Evolutionary conservation across 2,888 invertebrate genomes (phyloP).

Genomic region (Sesia bembeciformis): DNA sequence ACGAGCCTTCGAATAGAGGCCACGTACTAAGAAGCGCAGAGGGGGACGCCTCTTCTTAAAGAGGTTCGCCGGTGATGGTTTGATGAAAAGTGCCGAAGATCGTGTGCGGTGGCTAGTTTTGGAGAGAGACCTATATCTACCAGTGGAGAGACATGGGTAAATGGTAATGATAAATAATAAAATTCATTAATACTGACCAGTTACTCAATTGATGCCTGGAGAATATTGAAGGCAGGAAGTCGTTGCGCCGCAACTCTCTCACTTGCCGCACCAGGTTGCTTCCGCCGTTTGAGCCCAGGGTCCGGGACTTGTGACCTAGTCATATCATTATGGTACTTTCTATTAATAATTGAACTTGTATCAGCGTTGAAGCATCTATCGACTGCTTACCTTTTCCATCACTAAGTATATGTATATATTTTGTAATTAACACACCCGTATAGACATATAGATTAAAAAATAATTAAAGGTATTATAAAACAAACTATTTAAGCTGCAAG

Average conservation of each 20-base stretch:
- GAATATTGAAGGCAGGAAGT: constrained; percentile 28
- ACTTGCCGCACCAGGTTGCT: constrained; percentile 53
- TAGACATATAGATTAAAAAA: too few relatives aligned
- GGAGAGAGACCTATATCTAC: too few relatives aligned
- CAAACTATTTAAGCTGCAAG: background rate
- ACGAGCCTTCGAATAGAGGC: too few relatives aligned
- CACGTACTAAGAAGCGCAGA: too few relatives aligned
- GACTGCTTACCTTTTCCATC: background rate
- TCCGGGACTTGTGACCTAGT: constrained; percentile 57
- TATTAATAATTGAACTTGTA: background rate
- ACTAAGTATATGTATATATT: too few relatives aligned
- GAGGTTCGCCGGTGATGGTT: too few relatives aligned
- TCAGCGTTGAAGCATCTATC: background rate
- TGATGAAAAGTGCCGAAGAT: too few relatives aligned
- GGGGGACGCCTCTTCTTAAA: too few relatives aligned
- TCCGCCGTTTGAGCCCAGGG: constrained; percentile 35
- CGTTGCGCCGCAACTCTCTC: constrained; percentile 50
- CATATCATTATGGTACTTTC: constrained; percentile 2
- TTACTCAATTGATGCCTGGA: constrained; percentile 22
- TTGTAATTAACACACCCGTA: too few relatives aligned
- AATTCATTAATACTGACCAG: background rate
- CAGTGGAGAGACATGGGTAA: too few relatives aligned
- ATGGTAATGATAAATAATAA: too few relatives aligned
- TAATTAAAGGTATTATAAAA: background rate
- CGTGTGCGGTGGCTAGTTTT: too few relatives aligned